A percentile compares a stretch with the other conserved stretches of the same genome.
These are phyloP conservation scores for Elaeidobius kamerunicus DNA, from an alignment of 2,888 invertebrate species.

Conservation along the genomic window DNA sequence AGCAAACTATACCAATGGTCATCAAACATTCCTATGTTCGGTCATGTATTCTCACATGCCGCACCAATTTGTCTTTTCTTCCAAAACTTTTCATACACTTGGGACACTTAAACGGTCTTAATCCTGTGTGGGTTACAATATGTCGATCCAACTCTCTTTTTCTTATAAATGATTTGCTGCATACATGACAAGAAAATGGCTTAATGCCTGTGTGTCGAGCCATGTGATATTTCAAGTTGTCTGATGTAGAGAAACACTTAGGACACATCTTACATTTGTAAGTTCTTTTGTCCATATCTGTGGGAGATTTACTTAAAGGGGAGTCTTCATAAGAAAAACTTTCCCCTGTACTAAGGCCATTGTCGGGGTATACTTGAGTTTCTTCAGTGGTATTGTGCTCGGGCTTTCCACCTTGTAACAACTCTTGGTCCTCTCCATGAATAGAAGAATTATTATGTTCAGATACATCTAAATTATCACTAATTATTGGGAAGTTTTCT, in stretches of 20 bases:
- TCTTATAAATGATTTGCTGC: slow-evolving; percentile 64
- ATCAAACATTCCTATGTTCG: too few species aligned
- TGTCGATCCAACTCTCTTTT: slow-evolving; percentile 70
- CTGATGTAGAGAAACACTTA: slow-evolving; percentile 40
- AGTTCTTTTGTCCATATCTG: slow-evolving; percentile 16
- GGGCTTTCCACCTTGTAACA: slow-evolving; percentile 28
- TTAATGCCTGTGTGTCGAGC: slow-evolving; percentile 44
- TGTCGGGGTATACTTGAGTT: slow-evolving; percentile 3
- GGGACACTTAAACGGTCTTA: slow-evolving; percentile 65
- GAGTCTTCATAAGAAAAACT: slow-evolving; percentile 36
- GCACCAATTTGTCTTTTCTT: slow-evolving; percentile 65
- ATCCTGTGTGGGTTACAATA: slow-evolving; percentile 62
- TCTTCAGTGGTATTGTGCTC: slow-evolving; percentile 39
- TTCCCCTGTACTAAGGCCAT: slow-evolving; percentile 38
- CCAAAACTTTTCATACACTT: slow-evolving; percentile 52
- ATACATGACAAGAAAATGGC: slow-evolving; percentile 62
- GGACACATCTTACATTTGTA: slow-evolving; percentile 35
- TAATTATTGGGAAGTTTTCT: slow-evolving; percentile 43
- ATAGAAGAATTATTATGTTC: slow-evolving; percentile 38
- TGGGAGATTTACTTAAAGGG: slow-evolving; percentile 16
- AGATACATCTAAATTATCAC: slow-evolving; percentile 40
- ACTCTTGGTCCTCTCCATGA: slow-evolving; percentile 16
- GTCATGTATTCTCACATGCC: slow-evolving; percentile 67
- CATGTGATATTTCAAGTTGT: slow-evolving; percentile 39
- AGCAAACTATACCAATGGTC: too few species aligned